Base-by-base conservation (phyloP, 1,140 invertebrate species). In the Monochamus saltuarius region DNA sequence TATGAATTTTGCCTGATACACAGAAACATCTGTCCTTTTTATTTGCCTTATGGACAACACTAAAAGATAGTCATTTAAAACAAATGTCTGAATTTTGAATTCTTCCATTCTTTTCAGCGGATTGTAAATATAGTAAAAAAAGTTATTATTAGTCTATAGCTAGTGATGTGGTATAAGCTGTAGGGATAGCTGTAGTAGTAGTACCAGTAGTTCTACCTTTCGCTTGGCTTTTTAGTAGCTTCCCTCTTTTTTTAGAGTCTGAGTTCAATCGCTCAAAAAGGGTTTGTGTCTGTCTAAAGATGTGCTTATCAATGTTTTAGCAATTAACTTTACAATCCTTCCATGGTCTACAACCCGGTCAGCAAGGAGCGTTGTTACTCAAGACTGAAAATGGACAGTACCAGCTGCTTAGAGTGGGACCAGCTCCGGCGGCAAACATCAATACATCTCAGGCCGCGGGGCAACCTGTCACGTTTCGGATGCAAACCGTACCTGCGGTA, bases 381-480 rank as follows among this genome's bases (percentile, higher is more conserved):
- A 95, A 96, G 82, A 96, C 94, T 74, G 94, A 97, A 82, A 95
- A 92, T 84, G 95, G 94, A 65, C 91, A 95, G 75, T 93, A 90
- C 79, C 92, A 97, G 78, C 81, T 97, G 69, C 80, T 97, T 64
- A 87, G 91, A 76, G 90, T 95, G 65, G 90, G 90, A 59, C 88
- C 89, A 55, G 84, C 87, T n/a, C 83, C 80, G 2, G 76, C 78
- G 67, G 82, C 83, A 61, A 82, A 87, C 61, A 84, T 82, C 67
- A 79, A 79, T 37, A 81, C 83, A 66, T 81, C 83, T 63, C 80
- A 82, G 72, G 70, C 77, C 47, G 67, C 62, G 19, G 75, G 75
- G 60, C 66, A 71, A 51, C 67, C 73, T 49, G 75, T 73, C 70
- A 80, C 79, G 65, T 80, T 82, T 71, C 79, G 80, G 47, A 77